Evolutionary conservation across 2,797 vertebrate species (phyloP), one percentile per base, ranked within the genome.

Genomic region (Lepus oiostolus): DNA sequence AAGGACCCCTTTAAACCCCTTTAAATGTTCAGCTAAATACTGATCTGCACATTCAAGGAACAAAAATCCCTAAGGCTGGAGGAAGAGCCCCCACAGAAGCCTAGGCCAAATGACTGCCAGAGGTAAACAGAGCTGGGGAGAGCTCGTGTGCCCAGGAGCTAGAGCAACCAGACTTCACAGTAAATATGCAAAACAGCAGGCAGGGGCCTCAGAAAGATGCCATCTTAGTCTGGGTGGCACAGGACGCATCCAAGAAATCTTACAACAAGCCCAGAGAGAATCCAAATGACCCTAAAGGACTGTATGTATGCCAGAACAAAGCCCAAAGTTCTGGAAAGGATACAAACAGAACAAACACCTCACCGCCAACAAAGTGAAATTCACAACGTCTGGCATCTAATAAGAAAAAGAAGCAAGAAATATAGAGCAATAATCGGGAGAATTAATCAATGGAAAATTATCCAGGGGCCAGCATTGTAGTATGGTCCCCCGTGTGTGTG

Each of bases 371-470:
- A 30, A 68, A 89, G 65, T 88, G 67, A 88, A 81, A 92, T 74
- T 75, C 60, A 89, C 16, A 21, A 21, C 6, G 16, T 70, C 58
- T 81, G 70, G 17, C 12, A 87, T 67, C 77, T 83, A 85, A 81
- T 54, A 10, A 93, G 76, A 85, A 47, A 54, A 63, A 65, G 60
- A 74, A 72, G 63, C 63, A 17, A 85, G 65, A 63, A 38, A 4
- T 9, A 68, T 77, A 50, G 35, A 24, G 80, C 42, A 94, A 32
- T 88, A 85, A 91, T 6, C 19, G 86, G 24, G 19, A 95, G 94
- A 96, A 76, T 7, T 22, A 81, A 68, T 86, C 14, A 30, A 35
- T 68, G 86, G 79, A 80, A 94, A 92, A 84, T 75, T 52, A 62
- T 21, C 26, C 50, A 85, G 94, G 54, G 54, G 54, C 54, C 54